phyloP scores from a whole-genome alignment of 37 sponge, comb jelly and placozoan genomes.

The Agelas oroides region DNA sequence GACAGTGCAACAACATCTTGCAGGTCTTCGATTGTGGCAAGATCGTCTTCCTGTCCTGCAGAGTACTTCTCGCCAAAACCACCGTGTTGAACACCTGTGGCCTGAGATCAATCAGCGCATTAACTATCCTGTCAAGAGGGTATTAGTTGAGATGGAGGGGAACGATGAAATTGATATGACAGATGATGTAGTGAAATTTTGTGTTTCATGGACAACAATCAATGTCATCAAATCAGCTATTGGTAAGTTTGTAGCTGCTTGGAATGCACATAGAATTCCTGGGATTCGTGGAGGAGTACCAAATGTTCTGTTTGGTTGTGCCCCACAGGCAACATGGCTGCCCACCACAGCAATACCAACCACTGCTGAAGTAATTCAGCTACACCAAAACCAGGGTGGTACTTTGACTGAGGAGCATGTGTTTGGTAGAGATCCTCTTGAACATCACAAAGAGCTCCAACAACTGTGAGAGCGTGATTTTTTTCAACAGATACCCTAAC shows the following conservation, averaged over 20 bases:
- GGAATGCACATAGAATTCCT: constrained; percentile 48
- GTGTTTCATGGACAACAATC: constrained; percentile 38
- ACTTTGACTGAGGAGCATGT: neutral
- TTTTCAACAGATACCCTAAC: neutral
- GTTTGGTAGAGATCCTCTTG: constrained; percentile 42
- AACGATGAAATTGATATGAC: constrained; percentile 21
- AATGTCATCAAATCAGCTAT: neutral
- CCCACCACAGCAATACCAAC: neutral
- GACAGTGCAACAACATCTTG: constrained; percentile 25
- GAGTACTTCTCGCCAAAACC: constrained; percentile 28
- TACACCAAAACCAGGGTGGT: neutral
- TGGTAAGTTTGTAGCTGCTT: constrained; percentile 3
- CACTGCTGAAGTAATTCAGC: constrained; percentile 13
- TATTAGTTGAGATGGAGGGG: constrained; percentile 17
- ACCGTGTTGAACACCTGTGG: constrained; percentile 32
- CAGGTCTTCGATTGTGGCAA: neutral
- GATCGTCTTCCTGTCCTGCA: constrained; percentile 6
- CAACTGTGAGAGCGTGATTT: constrained; percentile 15
- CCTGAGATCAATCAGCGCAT: constrained; percentile 49
- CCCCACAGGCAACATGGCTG: neutral
- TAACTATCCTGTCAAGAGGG: too few relatives aligned
- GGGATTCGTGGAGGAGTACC: constrained; percentile 22
- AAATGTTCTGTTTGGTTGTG: neutral
- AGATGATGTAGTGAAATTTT: constrained; percentile 40
- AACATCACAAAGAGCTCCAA: neutral